Conservation (phyloP, 2,888 invertebrate genomes). For the Laspeyria flexula region DNA sequence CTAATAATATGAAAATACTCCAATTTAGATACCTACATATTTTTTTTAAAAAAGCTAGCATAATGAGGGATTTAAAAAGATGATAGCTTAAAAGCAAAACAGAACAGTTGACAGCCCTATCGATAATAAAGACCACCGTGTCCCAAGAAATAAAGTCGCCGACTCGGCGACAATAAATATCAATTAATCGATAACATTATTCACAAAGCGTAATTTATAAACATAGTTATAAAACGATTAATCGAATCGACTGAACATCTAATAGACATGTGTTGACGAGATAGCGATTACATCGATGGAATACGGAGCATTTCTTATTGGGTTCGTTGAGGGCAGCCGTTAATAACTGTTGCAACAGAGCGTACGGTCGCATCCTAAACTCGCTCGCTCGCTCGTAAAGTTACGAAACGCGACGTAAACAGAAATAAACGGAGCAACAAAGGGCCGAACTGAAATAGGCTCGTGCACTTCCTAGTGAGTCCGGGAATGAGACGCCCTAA, state of each 20-base stretch:
- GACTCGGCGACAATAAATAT: slow-evolving; percentile 53
- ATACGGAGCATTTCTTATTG: slow-evolving; percentile 59
- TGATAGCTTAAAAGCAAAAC: not conserved
- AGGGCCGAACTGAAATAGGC: slow-evolving; percentile 76
- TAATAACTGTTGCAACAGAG: slow-evolving; percentile 77
- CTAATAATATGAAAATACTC: too few species aligned
- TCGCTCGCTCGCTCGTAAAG: slow-evolving; percentile 74
- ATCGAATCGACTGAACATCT: slow-evolving; percentile 34
- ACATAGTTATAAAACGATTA: slow-evolving; percentile 43
- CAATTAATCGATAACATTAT: slow-evolving; percentile 57
- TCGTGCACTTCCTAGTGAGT: slow-evolving; percentile 74
- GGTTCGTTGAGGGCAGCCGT: slow-evolving; percentile 68
- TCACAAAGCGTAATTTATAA: slow-evolving; percentile 42
- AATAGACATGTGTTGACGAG: slow-evolving; percentile 43
- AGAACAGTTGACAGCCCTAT: slow-evolving; percentile 38
- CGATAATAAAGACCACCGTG: slow-evolving; percentile 41
- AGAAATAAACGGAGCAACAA: slow-evolving; percentile 82
- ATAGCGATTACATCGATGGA: slow-evolving; percentile 44
- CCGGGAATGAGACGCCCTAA: slow-evolving; percentile 63
- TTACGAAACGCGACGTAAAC: slow-evolving; percentile 82
- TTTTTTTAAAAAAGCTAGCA: too few species aligned
- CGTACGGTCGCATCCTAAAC: slow-evolving; percentile 68
- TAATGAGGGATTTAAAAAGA: not conserved
- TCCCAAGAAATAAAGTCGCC: slow-evolving; percentile 44
- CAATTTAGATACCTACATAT: too few species aligned